These are phyloP conservation scores for Hydractinia symbiolongicarpus DNA, from an alignment of 30 jellyfish, hydroid and myxozoan genomes.

Conservation along the genomic window DNA sequence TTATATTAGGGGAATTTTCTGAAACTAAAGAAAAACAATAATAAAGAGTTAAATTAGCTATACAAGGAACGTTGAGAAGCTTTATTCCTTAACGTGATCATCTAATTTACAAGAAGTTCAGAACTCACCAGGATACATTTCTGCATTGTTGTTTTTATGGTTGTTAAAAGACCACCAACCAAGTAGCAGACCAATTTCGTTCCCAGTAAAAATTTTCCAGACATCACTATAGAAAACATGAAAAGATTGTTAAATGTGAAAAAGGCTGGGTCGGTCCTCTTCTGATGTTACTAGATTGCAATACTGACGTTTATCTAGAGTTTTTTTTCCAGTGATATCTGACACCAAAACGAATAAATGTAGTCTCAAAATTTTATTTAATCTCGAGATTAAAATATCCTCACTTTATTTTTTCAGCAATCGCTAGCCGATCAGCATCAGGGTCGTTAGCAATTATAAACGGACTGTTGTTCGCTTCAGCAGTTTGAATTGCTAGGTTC, in stretches of 20 bases:
- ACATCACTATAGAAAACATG: slow-evolving; percentile 39
- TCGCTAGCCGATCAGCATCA: slow-evolving; percentile 91
- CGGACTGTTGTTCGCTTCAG: slow-evolving; percentile 62
- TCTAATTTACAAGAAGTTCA: not conserved
- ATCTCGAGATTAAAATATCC: too few species aligned
- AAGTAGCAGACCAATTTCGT: slow-evolving; percentile 72
- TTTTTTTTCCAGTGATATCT: too few species aligned
- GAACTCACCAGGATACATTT: slow-evolving; percentile 63
- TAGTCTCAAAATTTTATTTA: too few species aligned
- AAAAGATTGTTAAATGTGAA: not conserved
- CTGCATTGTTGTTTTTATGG: slow-evolving; percentile 48
- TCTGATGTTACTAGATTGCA: not conserved
- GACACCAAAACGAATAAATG: too few species aligned
- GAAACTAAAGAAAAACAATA: not conserved
- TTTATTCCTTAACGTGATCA: too few species aligned
- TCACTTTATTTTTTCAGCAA: slow-evolving; percentile 52
- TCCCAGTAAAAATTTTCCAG: slow-evolving; percentile 89
- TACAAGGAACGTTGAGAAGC: too few species aligned
- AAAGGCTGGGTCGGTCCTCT: not conserved
- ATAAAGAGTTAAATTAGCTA: too few species aligned
- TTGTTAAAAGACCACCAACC: slow-evolving; percentile 90
- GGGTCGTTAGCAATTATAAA: slow-evolving; percentile 88
- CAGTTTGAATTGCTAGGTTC: slow-evolving; percentile 73
- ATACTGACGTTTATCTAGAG: too few species aligned
- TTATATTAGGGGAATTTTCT: not conserved